Evolutionary conservation across 2,113 vertebrate species (phyloP), one percentile per base, ranked within the genome.

Genomic region (Gnathonemus echidnorhynchus): DNA sequence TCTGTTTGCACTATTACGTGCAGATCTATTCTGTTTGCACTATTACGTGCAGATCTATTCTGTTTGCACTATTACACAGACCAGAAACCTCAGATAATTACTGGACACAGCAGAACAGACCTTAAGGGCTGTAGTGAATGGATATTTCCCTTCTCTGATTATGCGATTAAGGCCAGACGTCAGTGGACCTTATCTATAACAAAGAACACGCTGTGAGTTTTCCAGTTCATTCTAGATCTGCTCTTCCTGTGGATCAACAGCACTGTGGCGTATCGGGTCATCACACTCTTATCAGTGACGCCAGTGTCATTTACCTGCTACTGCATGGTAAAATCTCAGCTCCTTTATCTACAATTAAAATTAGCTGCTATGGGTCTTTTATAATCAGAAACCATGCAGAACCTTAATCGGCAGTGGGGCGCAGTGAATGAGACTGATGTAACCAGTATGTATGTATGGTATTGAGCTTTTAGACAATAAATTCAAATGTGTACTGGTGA

Each of bases 151-250:
- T 77, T 45, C 56, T 24, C 52, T 80, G 62, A 83, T 90, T 46
- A 87, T 90, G 77, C 42, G 88, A 90, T 89, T 90, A 90, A 21
- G 70, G 86, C 24, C 53, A 62, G 83, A 89, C 88, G 49, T 58
- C 88, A 62, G 21, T 39, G 10, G 66, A 88, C 31, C 5, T 80
- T 87, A 46, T 91, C 45, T 49, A 66, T 87, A n/a, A 42, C 21
- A 77, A 8, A 35, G 53, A n/a, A 74, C 27, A 74, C 24, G 7
- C 2, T 45, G 80, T 3, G 19, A 58, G 77, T 53, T 56, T 58
- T 89, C n/a, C 15, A 7, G 49, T 35, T 88, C 58, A 74, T 74
- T 58, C 24, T 50, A 52, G 27, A 53, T 15, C n/a, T 45, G 4
- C 9, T 17, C 21, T 66, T 24, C 50, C 27, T 53, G 49, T 80